phyloP scores from a whole-genome alignment of 2,888 invertebrate genomes.

The Xestia c-nigrum region DNA sequence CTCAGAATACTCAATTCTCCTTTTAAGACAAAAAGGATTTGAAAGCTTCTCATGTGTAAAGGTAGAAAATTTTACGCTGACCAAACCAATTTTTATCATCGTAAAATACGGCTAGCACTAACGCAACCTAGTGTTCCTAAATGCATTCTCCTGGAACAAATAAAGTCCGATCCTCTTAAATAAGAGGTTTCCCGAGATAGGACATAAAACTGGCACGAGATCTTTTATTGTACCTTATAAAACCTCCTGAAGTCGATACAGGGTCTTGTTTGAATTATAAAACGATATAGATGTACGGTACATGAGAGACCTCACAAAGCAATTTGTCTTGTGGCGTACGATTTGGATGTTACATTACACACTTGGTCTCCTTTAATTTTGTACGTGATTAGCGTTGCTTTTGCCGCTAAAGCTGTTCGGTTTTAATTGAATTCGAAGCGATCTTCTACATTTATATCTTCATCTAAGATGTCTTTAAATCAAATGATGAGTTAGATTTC shows the following conservation, averaged over 20 bases:
- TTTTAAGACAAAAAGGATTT: not conserved
- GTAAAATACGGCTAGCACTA: slow-evolving; percentile 22
- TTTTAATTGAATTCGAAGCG: slow-evolving; percentile 18
- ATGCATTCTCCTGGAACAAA: slow-evolving; percentile 56
- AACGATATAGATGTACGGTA: slow-evolving; percentile 57
- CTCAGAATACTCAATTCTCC: not conserved
- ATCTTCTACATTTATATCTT: slow-evolving; percentile 10
- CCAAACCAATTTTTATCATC: slow-evolving; percentile 31
- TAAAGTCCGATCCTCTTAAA: slow-evolving; percentile 72
- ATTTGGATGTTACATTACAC: slow-evolving; percentile 75
- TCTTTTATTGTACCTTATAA: slow-evolving; percentile 79
- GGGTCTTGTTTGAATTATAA: slow-evolving; percentile 64
- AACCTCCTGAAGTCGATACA: slow-evolving; percentile 74
- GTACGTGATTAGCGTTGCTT: slow-evolving; percentile 64
- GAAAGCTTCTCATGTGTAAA: not conserved
- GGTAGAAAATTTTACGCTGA: not conserved
- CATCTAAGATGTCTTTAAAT: not conserved
- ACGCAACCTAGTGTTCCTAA: slow-evolving; percentile 38
- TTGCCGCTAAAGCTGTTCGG: slow-evolving; percentile 20
- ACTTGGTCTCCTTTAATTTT: slow-evolving; percentile 70
- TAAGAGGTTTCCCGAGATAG: slow-evolving; percentile 54
- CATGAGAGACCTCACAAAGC: slow-evolving; percentile 68
- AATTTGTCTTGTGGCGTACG: slow-evolving; percentile 77
- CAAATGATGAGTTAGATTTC: not conserved
- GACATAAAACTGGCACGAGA: slow-evolving; percentile 60